These are phyloP conservation scores for Planococcus citri DNA, from an alignment of 1,140 invertebrate genomes.

Conservation along the genomic window DNA sequence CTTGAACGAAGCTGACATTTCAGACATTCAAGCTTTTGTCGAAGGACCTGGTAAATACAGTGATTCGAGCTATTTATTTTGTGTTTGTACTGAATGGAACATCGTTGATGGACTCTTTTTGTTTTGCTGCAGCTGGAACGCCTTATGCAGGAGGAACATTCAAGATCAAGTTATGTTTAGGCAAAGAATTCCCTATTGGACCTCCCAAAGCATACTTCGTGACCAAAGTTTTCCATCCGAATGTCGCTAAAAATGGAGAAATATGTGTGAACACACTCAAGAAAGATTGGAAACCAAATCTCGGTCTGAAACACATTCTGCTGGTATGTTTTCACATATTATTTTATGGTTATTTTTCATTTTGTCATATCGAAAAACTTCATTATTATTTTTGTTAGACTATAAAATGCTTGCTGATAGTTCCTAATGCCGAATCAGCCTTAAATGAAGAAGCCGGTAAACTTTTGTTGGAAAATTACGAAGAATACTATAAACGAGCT, in stretches of 20 bases:
- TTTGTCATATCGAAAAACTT: not conserved
- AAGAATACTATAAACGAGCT: constrained; percentile 77
- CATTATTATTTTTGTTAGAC: constrained; percentile 44
- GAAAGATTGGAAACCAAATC: constrained; percentile 92
- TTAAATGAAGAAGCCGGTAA: constrained; percentile 90
- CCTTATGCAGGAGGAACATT: constrained; percentile 76
- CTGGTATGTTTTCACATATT: constrained; percentile 45
- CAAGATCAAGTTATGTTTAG: constrained; percentile 76
- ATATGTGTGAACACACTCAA: constrained; percentile 96
- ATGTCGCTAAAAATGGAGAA: constrained; percentile 83
- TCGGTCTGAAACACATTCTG: constrained; percentile 91
- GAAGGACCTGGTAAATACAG: constrained; percentile 63
- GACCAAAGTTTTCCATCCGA: constrained; percentile 96
- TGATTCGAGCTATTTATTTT: not conserved
- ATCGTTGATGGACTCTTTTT: constrained; percentile 24
- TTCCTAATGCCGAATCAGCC: constrained; percentile 88
- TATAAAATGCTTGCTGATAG: constrained; percentile 82
- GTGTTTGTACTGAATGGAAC: not conserved
- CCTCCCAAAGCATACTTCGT: constrained; percentile 92
- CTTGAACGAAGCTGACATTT: constrained; percentile 80
- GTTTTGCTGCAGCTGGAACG: constrained; percentile 52
- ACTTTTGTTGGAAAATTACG: constrained; percentile 76
- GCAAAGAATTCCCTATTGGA: constrained; percentile 83
- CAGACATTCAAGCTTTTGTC: constrained; percentile 81
- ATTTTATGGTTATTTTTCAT: not conserved